A percentile compares a stretch with the other conserved stretches of the same genome.
Conservation (phyloP, 2,113 vertebrate species). For the Pterocles orientalis region DNA sequence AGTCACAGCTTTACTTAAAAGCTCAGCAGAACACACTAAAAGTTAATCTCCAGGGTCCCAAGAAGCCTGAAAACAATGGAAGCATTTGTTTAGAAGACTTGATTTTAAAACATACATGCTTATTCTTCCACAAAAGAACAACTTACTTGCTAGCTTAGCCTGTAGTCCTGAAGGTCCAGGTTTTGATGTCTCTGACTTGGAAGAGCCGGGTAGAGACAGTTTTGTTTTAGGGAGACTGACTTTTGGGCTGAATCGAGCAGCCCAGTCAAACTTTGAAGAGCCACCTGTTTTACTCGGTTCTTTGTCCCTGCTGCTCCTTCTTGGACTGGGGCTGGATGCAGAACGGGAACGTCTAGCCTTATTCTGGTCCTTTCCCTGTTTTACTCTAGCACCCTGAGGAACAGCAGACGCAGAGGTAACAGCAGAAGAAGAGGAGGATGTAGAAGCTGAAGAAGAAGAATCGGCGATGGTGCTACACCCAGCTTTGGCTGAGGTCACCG, state of each 20-base stretch:
- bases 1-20: not conserved
- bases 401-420: conserved; percentile 86
- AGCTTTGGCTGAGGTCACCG: conserved; percentile 99
- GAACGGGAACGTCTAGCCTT: conserved; percentile 96
- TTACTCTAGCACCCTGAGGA: conserved; percentile 92
- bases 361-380: conserved; percentile 99
- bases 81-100: not conserved
- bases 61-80: not conserved
- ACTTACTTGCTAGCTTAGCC: conserved; percentile 99
- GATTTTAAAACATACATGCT: not conserved
- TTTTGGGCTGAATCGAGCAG: conserved; percentile 97
- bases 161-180: conserved; percentile 99
- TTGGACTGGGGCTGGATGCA: conserved; percentile 95
- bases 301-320: conserved; percentile 96
- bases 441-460: conserved; percentile 93
- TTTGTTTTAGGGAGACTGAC: conserved; percentile 99
- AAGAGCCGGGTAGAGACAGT: conserved; percentile 97
- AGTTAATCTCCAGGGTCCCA: not conserved
- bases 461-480: conserved; percentile 99
- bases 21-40: not conserved
- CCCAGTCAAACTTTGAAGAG: conserved; percentile 99
- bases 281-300: conserved; percentile 92
- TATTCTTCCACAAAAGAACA: not conserved
- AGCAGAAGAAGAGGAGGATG: conserved; percentile 88
- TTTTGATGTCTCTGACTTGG: conserved; percentile 97